Evolutionary conservation across 2,888 invertebrate genomes (phyloP), one percentile per base, ranked within the genome.

Genomic region (Pristionchus arcanus): DNA sequence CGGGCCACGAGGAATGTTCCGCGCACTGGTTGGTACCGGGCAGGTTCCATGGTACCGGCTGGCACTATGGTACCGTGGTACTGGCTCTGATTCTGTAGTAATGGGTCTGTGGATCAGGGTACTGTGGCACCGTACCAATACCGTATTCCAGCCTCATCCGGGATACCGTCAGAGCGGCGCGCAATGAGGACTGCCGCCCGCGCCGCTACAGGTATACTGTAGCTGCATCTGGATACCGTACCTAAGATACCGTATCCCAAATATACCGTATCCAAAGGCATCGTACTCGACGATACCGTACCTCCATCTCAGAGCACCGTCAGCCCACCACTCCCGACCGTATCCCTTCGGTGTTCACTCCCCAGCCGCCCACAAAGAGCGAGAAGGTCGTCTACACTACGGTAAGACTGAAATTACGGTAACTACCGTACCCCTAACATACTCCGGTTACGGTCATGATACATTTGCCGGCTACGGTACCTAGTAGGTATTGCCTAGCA

Each of bases 171-270:
- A 1, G 42, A 77, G 42, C 11, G n/a, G 16, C 42, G 77, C 28
- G 68, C 28, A 4, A 42, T 21, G 13, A 77, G 77, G 9, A n/a
- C 71, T 19, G 34, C 34, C 34, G 71, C 34, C 71, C 28, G 71
- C n/a, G 42, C 42, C n/a, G 42, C 42, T 49, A 71, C 71, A 71
- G 71, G 71, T 71, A 66, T 66, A 66, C 66, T n/a, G 66, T 66
- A 66, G 28, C 66, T n/a, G n/a, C n/a, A n/a, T 13, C 68, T 28
- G 7, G 2, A 28, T 68, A 68, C 68, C 68, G 68, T 68, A 66
- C n/a, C 13, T n/a, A 66, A 59, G 7, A 5, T 34, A 71, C 34
- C 7, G 11, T 31, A 71, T 71, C 31, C 28, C 34, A 15, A 74
- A 25, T 53, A 25, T 53, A n/a, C 81, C 81, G 49, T 81, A 81